Conservation (phyloP, 2,797 vertebrate genomes). For the Halcyon chelicuti region DNA sequence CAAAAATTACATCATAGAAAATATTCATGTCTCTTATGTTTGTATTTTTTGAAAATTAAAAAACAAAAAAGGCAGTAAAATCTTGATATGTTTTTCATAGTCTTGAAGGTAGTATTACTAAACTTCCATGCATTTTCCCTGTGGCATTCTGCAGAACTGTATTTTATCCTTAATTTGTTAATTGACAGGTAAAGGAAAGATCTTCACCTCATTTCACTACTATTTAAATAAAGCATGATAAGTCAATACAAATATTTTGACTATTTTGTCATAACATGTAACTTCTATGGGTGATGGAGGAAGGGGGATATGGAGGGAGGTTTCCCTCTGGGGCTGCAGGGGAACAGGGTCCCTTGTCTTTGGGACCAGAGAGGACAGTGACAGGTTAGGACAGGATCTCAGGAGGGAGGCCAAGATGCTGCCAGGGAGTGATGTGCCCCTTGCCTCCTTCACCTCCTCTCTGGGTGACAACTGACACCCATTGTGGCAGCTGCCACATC, state of each 20-base stretch:
- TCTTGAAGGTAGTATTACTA: not conserved
- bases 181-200: not conserved
- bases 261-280: not conserved
- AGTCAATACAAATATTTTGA: not conserved
- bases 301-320: not conserved
- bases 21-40: not conserved
- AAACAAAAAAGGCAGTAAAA: not conserved
- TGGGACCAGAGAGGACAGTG: accelerated
- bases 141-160: not conserved
- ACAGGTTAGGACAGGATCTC: not conserved
- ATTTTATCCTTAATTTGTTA: not conserved
- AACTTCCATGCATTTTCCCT: not conserved
- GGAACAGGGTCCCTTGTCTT: not conserved
- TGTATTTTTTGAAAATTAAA: not conserved
- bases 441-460: accelerated
- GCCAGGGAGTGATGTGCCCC: not conserved
- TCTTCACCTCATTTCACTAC: not conserved
- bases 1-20: not conserved
- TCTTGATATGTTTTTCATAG: not conserved
- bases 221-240: not conserved
- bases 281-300: accelerated
- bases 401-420: accelerated
- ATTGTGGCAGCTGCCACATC: not conserved
- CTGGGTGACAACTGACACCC: not conserved
- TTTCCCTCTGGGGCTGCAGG: not conserved